phyloP scores from a whole-genome alignment of 2,888 invertebrate species.

The Eilema caniola region DNA sequence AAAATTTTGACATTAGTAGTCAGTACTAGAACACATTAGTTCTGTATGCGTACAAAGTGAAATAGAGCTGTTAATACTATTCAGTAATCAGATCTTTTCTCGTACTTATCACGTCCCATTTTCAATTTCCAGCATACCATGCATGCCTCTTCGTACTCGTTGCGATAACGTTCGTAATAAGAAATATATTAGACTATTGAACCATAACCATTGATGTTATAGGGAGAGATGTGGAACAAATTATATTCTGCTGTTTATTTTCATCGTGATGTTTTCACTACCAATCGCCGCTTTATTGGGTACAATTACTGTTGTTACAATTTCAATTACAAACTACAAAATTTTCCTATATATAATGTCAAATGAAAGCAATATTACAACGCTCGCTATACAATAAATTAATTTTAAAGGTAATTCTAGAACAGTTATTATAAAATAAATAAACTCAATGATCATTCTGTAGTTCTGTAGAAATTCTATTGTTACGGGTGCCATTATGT shows the following conservation, averaged over 20 bases:
- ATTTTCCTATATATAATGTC: too few relatives aligned
- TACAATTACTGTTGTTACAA: neutral
- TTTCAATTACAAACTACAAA: neutral
- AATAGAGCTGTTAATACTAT: neutral
- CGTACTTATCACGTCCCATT: conserved; percentile 1
- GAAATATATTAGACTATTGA: neutral
- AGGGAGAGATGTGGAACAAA: neutral
- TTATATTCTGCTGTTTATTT: neutral
- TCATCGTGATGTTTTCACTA: neutral
- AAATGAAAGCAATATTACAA: too few relatives aligned
- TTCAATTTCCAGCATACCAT: neutral
- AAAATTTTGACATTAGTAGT: neutral
- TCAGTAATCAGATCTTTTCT: conserved; percentile 4
- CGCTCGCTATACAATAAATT: too few relatives aligned
- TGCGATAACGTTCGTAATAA: neutral
- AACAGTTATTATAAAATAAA: neutral
- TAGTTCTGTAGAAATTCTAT: conserved; percentile 18
- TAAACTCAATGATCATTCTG: neutral
- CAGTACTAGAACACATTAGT: neutral
- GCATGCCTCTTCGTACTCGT: neutral
- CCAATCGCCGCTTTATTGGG: neutral
- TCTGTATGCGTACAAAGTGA: neutral
- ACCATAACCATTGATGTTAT: neutral
- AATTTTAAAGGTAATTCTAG: too few relatives aligned
- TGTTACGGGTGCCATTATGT: conserved; percentile 9